Base-by-base conservation (phyloP, 2,888 invertebrate genomes). In the Ramazzottius varieornatus region DNA sequence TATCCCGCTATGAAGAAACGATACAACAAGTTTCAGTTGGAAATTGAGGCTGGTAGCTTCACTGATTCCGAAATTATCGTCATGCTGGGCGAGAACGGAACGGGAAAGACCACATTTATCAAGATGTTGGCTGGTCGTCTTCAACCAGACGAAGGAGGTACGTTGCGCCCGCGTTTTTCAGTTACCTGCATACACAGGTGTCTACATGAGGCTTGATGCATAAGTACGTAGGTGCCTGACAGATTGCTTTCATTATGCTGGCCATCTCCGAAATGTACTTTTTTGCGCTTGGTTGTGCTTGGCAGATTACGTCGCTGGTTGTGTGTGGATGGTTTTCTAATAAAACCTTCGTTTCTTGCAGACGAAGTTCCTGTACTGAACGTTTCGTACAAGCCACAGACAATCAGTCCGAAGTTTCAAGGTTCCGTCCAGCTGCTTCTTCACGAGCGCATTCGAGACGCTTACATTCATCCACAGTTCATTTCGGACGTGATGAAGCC, bases 341-440 rank as follows among this genome's bases (percentile, higher is more conserved):
- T 8, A 29, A 46, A 54, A 32, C 1, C 33, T 13, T n/a, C n/a
- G n/a, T n/a, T n/a, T 32, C 20, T 46, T 67, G 63, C 77, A 76
- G 86, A 82, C 54, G 83, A 83, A 69, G 80, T 90, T 68, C 96
- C 96, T 0, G 84, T 86, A 72, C 79, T 99, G 69, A 89, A 94
- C 77, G 93, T 98, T 75, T 96, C 94, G 77, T 99, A 98, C 81
- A 98, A 98, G 78, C 98, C 98, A 63, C 98, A 98, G 80, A 99
- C 96, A 78, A 99, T 98, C 76, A 93, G 93, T 70, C 98, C 98
- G 1, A 96, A 92, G 78, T 89, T 88, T 66, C 86, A 88, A 69
- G 91, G 92, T 63, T 82, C 87, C 67, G 98, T 99, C 1, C 82
- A 92, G 64, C 86, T 87, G 73, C 79, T 98, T 73, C 79, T 98